These are phyloP conservation scores for Bolinopsis microptera DNA, from an alignment of 37 sponge, comb jelly and placozoan species.

Conservation along the genomic window DNA sequence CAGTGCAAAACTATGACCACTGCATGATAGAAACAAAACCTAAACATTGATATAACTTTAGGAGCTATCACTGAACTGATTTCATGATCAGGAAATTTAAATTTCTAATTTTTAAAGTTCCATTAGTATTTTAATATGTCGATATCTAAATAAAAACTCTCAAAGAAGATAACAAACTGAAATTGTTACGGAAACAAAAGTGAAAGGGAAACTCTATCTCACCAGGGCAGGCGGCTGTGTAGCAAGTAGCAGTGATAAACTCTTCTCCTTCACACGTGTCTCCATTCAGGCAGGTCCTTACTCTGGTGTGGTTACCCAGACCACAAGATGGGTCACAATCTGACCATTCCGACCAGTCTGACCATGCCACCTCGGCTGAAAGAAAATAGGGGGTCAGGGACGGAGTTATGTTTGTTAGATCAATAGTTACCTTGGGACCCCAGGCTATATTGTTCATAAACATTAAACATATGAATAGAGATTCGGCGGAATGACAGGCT, in stretches of 20 bases:
- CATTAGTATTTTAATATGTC: too few species aligned
- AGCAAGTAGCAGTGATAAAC: constrained; percentile 1
- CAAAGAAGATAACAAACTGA: background rate
- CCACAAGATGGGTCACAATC: constrained; percentile 37
- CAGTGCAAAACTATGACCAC: too few species aligned
- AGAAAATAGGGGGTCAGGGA: background rate
- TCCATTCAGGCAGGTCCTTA: background rate
- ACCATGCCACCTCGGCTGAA: background rate
- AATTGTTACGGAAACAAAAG: background rate
- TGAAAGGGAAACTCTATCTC: background rate
- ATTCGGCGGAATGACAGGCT: too few species aligned
- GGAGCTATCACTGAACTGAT: too few species aligned
- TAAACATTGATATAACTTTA: too few species aligned
- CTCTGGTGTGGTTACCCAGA: constrained; percentile 60
- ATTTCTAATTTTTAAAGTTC: too few species aligned
- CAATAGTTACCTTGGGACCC: too few species aligned
- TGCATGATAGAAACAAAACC: too few species aligned
- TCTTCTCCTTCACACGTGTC: constrained; percentile 13
- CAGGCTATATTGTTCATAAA: too few species aligned
- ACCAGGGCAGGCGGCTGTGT: constrained; percentile 48
- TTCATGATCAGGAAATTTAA: too few species aligned
- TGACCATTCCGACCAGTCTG: constrained; percentile 43
- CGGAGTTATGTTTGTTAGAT: background rate
- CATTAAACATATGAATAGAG: too few species aligned
- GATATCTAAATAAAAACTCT: too few species aligned